phyloP scores from a whole-genome alignment of 2,113 vertebrate genomes.

The Hippocampus zosterae region DNA sequence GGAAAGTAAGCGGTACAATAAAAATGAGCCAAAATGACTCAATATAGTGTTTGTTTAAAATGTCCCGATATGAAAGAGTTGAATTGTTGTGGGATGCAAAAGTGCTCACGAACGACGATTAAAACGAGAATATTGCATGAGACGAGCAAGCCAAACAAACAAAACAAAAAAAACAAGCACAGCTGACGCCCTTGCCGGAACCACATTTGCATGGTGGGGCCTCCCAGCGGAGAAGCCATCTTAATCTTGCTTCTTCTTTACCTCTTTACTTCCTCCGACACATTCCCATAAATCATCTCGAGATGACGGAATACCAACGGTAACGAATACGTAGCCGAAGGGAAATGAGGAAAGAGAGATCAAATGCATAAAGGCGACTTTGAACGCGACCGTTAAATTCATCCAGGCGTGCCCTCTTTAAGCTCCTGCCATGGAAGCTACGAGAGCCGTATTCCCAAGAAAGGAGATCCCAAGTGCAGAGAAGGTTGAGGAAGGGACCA shows the following conservation, averaged over 20 bases:
- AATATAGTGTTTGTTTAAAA: too few relatives aligned
- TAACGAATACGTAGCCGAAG: neutral
- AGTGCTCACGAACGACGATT: neutral
- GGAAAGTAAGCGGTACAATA: too few relatives aligned
- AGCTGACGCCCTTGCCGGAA: neutral
- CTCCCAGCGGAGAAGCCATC: constrained; percentile 21
- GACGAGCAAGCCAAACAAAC: neutral
- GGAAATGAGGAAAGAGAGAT: neutral
- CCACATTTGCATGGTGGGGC: constrained; percentile 13
- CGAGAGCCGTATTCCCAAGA: constrained; percentile 27
- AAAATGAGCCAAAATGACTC: too few relatives aligned
- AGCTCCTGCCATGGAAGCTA: neutral
- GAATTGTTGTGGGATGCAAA: neutral
- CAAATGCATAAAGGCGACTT: constrained; percentile 8
- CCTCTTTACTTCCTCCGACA: neutral
- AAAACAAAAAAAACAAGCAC: neutral
- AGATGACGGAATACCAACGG: neutral
- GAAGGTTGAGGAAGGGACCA: neutral
- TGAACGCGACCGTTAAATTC: constrained; percentile 7
- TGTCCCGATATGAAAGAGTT: too few relatives aligned
- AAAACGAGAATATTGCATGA: neutral
- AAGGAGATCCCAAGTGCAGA: constrained; percentile 24
- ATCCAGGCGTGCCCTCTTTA: neutral
- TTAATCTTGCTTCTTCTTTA: constrained; percentile 34
- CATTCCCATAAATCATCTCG: too few relatives aligned